Evolutionary conservation across 23 tunicate species (phyloP).

Genomic region (Oikopleura albicans): DNA sequence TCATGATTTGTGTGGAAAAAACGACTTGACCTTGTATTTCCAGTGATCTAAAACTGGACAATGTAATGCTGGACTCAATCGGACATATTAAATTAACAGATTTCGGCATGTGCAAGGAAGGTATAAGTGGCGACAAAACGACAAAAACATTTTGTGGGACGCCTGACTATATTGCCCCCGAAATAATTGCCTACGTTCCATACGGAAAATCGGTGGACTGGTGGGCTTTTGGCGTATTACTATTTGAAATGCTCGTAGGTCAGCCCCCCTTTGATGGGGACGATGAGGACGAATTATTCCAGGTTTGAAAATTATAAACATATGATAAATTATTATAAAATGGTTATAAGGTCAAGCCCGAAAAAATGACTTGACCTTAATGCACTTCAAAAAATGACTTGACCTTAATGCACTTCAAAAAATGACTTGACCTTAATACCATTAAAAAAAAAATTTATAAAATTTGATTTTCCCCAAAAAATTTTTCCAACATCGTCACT

Average conservation of each 20-base stretch:
- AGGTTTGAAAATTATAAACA: too few species aligned
- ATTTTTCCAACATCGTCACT: too few species aligned
- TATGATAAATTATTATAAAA: too few species aligned
- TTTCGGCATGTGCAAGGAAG: slow-evolving; percentile 96
- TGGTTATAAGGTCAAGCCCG: too few species aligned
- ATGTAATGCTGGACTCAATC: slow-evolving; percentile 76
- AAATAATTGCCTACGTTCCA: background rate
- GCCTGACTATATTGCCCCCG: slow-evolving; percentile 95
- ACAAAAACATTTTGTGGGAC: slow-evolving; percentile 94
- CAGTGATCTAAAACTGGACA: slow-evolving; percentile 88
- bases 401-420: too few species aligned
- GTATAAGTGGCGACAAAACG: slow-evolving; percentile 38
- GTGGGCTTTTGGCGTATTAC: slow-evolving; percentile 95
- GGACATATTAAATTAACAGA: slow-evolving; percentile 94
- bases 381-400: too few species aligned
- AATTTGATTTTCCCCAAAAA: too few species aligned
- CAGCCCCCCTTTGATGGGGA: slow-evolving; percentile 99
- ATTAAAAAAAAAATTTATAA: too few species aligned
- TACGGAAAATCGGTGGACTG: slow-evolving; percentile 69
- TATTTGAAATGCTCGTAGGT: slow-evolving; percentile 87
- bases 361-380: too few species aligned
- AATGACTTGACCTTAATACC: too few species aligned
- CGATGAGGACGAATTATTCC: slow-evolving; percentile 84
- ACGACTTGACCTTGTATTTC: too few species aligned
- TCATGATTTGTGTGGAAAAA: too few species aligned